Conservation (phyloP, 2,113 vertebrate genomes). For the Bubo blakistoni region DNA sequence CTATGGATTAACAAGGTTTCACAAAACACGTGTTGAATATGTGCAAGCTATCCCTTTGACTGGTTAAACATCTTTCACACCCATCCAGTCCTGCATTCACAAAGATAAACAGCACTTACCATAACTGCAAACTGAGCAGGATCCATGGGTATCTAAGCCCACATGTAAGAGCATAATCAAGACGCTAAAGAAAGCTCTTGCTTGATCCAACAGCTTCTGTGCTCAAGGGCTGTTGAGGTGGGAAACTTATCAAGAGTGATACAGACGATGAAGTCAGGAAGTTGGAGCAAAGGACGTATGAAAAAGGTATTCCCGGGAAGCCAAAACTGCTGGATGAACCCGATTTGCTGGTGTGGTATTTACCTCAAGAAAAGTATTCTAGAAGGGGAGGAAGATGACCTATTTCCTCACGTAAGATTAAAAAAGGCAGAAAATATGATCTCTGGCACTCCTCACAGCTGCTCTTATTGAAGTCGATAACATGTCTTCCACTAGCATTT, state of each 20-base stretch:
- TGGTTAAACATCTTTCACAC: background rate
- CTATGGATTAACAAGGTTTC: background rate
- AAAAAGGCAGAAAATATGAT: background rate
- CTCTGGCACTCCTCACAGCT: background rate
- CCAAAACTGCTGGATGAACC: background rate
- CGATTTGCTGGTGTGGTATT: background rate
- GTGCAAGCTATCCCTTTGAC: background rate
- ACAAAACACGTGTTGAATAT: background rate
- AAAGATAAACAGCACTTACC: background rate
- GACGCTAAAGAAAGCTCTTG: background rate
- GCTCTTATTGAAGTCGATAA: background rate
- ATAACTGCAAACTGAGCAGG: background rate
- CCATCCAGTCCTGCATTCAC: background rate
- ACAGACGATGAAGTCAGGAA: background rate
- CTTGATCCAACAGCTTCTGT: background rate
- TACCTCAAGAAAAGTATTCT: background rate
- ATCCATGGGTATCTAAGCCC: background rate
- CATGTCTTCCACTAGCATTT: fast-evolving
- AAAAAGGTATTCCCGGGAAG: background rate
- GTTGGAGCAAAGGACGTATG: background rate
- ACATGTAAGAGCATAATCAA: background rate
- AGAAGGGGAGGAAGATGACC: background rate
- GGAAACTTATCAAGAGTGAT: background rate
- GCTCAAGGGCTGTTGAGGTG: background rate
- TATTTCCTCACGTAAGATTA: background rate